These are phyloP conservation scores for Austrofundulus limnaeus DNA, from an alignment of 2,113 vertebrate species.

Conservation along the genomic window DNA sequence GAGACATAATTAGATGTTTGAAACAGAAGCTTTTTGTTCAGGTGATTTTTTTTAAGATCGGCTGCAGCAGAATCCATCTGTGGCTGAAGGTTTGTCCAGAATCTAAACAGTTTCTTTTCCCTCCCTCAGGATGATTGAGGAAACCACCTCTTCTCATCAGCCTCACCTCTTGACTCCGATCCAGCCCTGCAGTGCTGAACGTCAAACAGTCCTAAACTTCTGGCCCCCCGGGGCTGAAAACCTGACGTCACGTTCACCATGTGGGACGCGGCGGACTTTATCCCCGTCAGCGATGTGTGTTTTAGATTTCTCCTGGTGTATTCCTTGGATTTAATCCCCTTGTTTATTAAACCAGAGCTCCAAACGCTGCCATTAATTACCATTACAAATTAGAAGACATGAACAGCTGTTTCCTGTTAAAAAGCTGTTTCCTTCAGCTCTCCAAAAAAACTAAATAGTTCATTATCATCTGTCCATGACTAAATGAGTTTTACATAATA, in stretches of 20 bases:
- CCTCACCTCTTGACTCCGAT: neutral
- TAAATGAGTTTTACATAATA: no score
- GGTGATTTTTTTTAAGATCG: neutral
- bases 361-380: neutral
- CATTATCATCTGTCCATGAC: no score
- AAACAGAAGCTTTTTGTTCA: neutral
- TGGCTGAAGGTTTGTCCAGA: neutral
- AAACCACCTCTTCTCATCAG: neutral
- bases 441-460: no score
- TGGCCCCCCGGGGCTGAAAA: conserved; percentile 7
- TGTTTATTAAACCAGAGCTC: neutral
- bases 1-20: neutral
- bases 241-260: neutral
- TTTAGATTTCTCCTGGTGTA: neutral
- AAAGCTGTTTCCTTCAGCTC: neutral
- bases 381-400: neutral
- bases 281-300: neutral
- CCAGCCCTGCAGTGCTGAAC: neutral
- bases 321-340: neutral
- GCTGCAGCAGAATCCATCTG: neutral
- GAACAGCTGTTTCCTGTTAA: conserved; percentile 2
- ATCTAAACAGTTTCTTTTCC: neutral
- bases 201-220: neutral
- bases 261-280: neutral
- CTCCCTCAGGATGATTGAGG: conserved; percentile 75